Evolutionary conservation across 2,113 vertebrate species (phyloP).

Genomic region (Pteronura brasiliensis): DNA sequence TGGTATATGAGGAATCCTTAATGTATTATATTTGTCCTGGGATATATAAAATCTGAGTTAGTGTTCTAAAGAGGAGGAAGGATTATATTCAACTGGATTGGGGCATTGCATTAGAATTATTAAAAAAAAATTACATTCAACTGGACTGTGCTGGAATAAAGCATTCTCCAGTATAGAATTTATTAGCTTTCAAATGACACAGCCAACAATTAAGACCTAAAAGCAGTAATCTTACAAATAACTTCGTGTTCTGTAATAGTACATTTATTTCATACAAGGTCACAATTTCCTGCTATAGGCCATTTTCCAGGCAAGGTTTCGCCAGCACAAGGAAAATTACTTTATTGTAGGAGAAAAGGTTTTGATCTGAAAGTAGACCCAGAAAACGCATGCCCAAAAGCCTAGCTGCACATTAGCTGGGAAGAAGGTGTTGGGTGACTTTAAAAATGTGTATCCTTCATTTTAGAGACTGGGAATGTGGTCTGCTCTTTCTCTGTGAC

Average conservation of each 20-base stretch:
- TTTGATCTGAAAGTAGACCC: background rate
- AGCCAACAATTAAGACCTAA: slow-evolving; percentile 32
- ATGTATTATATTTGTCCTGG: background rate
- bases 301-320: background rate
- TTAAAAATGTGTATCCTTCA: background rate
- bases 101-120: background rate
- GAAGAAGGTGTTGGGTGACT: background rate
- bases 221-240: slow-evolving; percentile 25
- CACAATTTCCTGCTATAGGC: background rate
- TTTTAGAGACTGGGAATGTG: background rate
- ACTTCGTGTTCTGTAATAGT: background rate
- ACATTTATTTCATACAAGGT: background rate
- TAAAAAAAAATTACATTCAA: background rate
- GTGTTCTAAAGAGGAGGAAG: background rate
- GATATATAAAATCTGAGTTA: background rate
- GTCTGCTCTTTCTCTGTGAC: background rate
- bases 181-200: background rate
- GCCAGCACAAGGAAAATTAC: background rate
- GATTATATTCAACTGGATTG: background rate
- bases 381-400: background rate
- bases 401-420: background rate
- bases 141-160: background rate
- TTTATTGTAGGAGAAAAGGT: background rate
- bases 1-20: background rate
- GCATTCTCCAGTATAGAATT: background rate